These are phyloP conservation scores for Dorcus hopei DNA, from an alignment of 2,888 invertebrate genomes.

Conservation along the genomic window DNA sequence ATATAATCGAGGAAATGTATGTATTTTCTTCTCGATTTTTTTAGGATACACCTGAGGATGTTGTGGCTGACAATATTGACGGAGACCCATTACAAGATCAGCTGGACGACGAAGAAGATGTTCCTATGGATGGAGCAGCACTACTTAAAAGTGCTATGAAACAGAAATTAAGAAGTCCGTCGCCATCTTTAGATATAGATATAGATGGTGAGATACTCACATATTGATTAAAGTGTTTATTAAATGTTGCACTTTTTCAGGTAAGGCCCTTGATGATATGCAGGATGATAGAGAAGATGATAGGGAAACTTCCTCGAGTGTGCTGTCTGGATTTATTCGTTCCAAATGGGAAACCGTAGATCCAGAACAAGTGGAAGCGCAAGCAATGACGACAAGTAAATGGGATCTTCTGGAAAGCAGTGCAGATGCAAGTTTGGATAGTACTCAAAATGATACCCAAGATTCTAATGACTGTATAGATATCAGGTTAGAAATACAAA, in stretches of 20 bases:
- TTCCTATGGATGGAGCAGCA: slow-evolving; percentile 77
- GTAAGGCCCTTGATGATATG: slow-evolving; percentile 37
- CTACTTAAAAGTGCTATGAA: slow-evolving; percentile 69
- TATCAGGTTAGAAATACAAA: slow-evolving; percentile 35
- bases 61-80: slow-evolving; percentile 62
- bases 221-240: slow-evolving; percentile 24
- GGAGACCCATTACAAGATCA: slow-evolving; percentile 61
- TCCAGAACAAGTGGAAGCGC: slow-evolving; percentile 75
- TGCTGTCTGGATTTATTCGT: slow-evolving; percentile 74
- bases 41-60: slow-evolving; percentile 11
- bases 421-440: slow-evolving; percentile 46
- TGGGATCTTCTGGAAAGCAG: slow-evolving; percentile 74
- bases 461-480: slow-evolving; percentile 47
- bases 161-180: slow-evolving; percentile 44
- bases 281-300: slow-evolving; percentile 31
- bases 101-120: slow-evolving; percentile 57
- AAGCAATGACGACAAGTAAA: slow-evolving; percentile 83
- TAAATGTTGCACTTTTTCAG: slow-evolving; percentile 18
- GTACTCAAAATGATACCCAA: slow-evolving; percentile 42
- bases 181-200: slow-evolving; percentile 51
- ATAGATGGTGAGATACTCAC: slow-evolving; percentile 60
- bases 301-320: slow-evolving; percentile 38
- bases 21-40: not conserved
- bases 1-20: not conserved
- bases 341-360: slow-evolving; percentile 98